phyloP scores from a whole-genome alignment of 2,888 invertebrate genomes.

The Lissonota sp. region DNA sequence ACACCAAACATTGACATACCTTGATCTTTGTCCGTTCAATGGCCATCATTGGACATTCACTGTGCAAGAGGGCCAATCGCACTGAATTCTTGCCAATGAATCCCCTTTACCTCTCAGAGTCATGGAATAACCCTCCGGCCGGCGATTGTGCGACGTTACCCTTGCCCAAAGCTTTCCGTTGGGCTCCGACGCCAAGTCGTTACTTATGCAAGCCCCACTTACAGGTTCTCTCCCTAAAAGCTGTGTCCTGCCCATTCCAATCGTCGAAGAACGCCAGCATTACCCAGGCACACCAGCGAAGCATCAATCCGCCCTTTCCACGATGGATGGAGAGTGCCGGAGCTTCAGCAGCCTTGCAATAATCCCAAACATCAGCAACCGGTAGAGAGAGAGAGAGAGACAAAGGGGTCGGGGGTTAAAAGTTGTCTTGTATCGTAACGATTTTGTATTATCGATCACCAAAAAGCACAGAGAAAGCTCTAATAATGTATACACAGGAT shows the following conservation, averaged over 20 bases:
- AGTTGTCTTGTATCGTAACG: slow-evolving; percentile 56
- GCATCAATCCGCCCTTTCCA: slow-evolving; percentile 41
- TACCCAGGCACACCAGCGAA: slow-evolving; percentile 34
- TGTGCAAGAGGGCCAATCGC: neutral
- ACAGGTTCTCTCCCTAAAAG: slow-evolving; percentile 76
- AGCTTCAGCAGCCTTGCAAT: slow-evolving; percentile 22
- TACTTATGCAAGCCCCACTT: slow-evolving; percentile 81
- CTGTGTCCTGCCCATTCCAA: slow-evolving; percentile 61
- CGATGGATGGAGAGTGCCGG: slow-evolving; percentile 32
- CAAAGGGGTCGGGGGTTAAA: slow-evolving; percentile 27
- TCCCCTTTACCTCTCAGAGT: neutral
- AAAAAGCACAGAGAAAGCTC: slow-evolving; percentile 46
- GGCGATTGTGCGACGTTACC: slow-evolving; percentile 33
- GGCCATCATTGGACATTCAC: neutral
- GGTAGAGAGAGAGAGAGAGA: slow-evolving; percentile 3
- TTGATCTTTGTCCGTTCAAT: neutral
- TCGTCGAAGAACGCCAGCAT: slow-evolving; percentile 67
- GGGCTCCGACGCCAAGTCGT: slow-evolving; percentile 73
- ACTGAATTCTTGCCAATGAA: slow-evolving; percentile 17
- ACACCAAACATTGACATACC: slow-evolving; percentile 14
- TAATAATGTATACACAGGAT: neutral
- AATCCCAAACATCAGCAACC: slow-evolving; percentile 56
- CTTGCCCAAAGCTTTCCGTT: slow-evolving; percentile 65
- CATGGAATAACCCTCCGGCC: slow-evolving; percentile 9
- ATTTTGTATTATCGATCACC: slow-evolving; percentile 57